Evolutionary conservation across 2,113 vertebrate genomes (phyloP), one percentile per base, ranked within the genome.

Genomic region (Eonycteris spelaea): DNA sequence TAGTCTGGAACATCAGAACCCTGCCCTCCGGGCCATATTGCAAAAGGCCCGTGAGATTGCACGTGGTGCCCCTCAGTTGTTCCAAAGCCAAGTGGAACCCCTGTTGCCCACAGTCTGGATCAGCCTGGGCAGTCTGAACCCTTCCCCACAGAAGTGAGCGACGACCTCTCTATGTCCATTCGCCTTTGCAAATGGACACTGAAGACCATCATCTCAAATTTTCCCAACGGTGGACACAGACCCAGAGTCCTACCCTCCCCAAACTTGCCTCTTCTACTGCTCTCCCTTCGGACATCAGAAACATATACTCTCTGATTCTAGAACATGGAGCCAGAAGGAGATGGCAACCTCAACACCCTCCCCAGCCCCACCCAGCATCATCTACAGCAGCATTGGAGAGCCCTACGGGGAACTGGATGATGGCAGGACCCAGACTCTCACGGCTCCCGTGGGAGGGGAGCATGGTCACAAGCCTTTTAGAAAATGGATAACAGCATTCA

Each of bases 401-500:
- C 4, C 26, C n/a, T 2, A 0, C 2, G 22, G 30, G 14, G 14
- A 53, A 48, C 10, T 6, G 33, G 26, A 3, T 24, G 38, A 14
- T 11, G 28, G 19, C 7, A 9, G 53, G n/a, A 57, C 26, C 26
- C 68, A 35, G 21, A n/a, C 5, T 35, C n/a, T 35, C 2, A 1
- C 1, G 35, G 61, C 12, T n/a, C 55, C 18, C 15, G 13, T 22
- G 16, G n/a, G 38, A 77, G 53, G 28, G 53, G 79, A 43, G 45
- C 19, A 12, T 2, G 21, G 1, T 97, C 85, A 97, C 43, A 98
- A 86, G 63, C 82, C 98, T 95, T 99, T 99, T 19, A 99, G 73
- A 92, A 99, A 99, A 53, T 96, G 97, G 43, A 98, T 98, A 16
- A 98, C 26, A 0, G 96, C 79, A 61, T 99, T 98, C 95, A 99